phyloP scores from a whole-genome alignment of 2,113 vertebrate species.

The Notothenia coriiceps region DNA sequence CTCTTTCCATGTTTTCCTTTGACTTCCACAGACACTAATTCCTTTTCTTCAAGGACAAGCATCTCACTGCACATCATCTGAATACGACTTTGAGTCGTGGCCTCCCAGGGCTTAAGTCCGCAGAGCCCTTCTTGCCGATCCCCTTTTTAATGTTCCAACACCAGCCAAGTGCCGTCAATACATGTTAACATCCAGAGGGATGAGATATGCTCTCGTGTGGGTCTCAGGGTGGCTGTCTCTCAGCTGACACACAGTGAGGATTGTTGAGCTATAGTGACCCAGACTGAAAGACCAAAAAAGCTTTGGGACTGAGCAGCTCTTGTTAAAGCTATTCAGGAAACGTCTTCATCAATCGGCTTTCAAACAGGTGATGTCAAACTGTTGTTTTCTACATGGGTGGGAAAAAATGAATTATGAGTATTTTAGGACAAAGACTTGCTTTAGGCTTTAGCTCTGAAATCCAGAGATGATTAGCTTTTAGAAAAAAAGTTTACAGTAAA shows the following conservation, averaged over 20 bases:
- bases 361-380: constrained; percentile 31
- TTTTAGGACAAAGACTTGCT: constrained; percentile 28
- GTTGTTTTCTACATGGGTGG: constrained; percentile 31
- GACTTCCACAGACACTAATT: constrained; percentile 79
- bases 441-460: constrained; percentile 21
- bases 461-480: constrained; percentile 26
- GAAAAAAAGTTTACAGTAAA: not conserved
- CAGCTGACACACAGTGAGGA: constrained; percentile 61
- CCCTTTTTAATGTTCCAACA: constrained; percentile 80
- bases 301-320: constrained; percentile 19
- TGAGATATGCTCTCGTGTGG: constrained; percentile 65
- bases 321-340: constrained; percentile 35
- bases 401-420: constrained; percentile 3
- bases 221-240: constrained; percentile 67
- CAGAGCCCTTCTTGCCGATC: constrained; percentile 73
- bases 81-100: constrained; percentile 80
- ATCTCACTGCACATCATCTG: constrained; percentile 81
- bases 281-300: constrained; percentile 31
- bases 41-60: constrained; percentile 84
- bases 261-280: constrained; percentile 62
- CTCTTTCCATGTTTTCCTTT: constrained; percentile 67
- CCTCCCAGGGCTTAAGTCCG: constrained; percentile 78
- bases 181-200: constrained; percentile 80
- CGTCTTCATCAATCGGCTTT: constrained; percentile 29
- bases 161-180: constrained; percentile 77